These are phyloP conservation scores for Litocranius walleri DNA, from an alignment of 2,113 vertebrate species.

Conservation along the genomic window DNA sequence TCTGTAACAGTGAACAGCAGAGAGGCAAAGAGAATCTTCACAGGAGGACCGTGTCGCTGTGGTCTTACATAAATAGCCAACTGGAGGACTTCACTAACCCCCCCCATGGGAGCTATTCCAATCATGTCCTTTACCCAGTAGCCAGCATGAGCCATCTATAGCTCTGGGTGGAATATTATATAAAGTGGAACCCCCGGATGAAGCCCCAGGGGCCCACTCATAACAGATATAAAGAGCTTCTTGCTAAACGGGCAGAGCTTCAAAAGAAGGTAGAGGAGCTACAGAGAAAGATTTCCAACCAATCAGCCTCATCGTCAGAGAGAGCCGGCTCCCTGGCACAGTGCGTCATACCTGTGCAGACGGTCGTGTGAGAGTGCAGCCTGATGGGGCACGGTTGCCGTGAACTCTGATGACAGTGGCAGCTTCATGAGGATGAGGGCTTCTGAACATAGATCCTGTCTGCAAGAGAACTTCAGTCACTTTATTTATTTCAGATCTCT, in stretches of 20 bases:
- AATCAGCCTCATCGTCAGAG: conserved; percentile 89
- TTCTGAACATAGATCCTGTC: conserved; percentile 21
- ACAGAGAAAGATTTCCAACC: conserved; percentile 92
- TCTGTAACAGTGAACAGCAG: too few relatives aligned
- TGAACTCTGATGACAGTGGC: neutral
- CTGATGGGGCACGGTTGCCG: neutral
- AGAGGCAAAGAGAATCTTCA: conserved; percentile 83
- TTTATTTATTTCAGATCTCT: conserved; percentile 80
- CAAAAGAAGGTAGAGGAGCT: conserved; percentile 96
- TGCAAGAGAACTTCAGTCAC: conserved; percentile 53
- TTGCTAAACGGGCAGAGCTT: conserved; percentile 93
- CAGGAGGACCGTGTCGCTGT: conserved; percentile 91
- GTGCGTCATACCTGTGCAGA: conserved; percentile 91
- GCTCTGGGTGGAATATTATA: conserved; percentile 98
- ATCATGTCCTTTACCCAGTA: conserved; percentile 95
- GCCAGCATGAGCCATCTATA: conserved; percentile 97
- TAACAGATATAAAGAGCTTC: conserved; percentile 93
- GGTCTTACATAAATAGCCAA: conserved; percentile 97
- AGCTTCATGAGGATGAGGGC: conserved; percentile 48
- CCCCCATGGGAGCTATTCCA: conserved; percentile 92
- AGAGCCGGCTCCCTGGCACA: conserved; percentile 88
- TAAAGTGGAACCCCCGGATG: conserved; percentile 97
- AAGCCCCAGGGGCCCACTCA: conserved; percentile 96
- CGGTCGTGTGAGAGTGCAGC: conserved; percentile 81
- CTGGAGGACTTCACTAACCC: conserved; percentile 97